Conservation (phyloP, 2,888 invertebrate species). For the Torymus aiolomorphi region DNA sequence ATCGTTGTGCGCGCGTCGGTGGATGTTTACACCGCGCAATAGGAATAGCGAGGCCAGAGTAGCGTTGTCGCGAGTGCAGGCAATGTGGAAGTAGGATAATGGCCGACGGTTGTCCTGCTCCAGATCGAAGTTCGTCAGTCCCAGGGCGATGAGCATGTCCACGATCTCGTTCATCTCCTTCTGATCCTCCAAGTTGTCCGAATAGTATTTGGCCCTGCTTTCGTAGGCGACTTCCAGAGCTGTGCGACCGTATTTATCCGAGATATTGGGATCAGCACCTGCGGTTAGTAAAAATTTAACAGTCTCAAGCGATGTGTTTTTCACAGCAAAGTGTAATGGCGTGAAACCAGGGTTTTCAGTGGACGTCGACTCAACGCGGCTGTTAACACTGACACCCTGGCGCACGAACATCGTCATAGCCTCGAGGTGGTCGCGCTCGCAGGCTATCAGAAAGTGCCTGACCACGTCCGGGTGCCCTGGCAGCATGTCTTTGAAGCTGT, state of each 20-base stretch:
- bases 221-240: slow-evolving; percentile 21
- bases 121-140: too few relatives aligned
- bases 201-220: not conserved
- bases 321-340: slow-evolving; percentile 36
- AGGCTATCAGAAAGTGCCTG: slow-evolving; percentile 26
- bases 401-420: slow-evolving; percentile 1
- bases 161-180: too few relatives aligned
- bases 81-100: too few relatives aligned
- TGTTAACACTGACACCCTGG: slow-evolving; percentile 6
- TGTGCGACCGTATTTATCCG: not conserved
- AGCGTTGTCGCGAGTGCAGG: too few relatives aligned
- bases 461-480: not conserved
- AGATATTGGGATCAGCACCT: slow-evolving; percentile 9
- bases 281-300: slow-evolving; percentile 21
- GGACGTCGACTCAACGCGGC: not conserved
- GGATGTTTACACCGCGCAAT: too few relatives aligned
- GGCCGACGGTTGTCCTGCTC: too few relatives aligned
- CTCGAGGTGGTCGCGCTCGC: not conserved
- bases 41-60: too few relatives aligned
- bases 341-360: slow-evolving; percentile 15
- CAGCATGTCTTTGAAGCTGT: slow-evolving; percentile 8
- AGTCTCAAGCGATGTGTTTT: not conserved
- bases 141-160: too few relatives aligned
- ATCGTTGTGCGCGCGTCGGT: too few relatives aligned
- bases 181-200: too few relatives aligned